Evolutionary conservation across 1,140 invertebrate genomes (phyloP), one percentile per base, ranked within the genome.

Genomic region (Bombus waltoni): DNA sequence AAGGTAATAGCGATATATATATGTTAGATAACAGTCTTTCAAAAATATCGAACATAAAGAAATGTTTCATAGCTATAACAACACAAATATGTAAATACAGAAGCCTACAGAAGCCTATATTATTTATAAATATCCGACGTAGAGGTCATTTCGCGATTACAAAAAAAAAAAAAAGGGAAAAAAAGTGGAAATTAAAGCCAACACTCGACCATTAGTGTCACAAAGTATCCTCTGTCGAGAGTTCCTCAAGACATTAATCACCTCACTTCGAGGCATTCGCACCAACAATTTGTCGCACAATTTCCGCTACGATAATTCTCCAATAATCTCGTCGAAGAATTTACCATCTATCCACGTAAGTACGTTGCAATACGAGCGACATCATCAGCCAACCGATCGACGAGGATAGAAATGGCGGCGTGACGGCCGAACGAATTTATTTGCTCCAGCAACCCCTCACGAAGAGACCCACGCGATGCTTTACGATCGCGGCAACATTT

Each of bases 391-490:
- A 25, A 42, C 18, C 76, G 40, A 66, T 76, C 18, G 22, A 9
- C 59, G 35, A 47, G 38, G 22, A 35, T 57, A 66, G 74, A 75
- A 73, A 44, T 32, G n/a, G 47, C 44, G 22, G 35, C 44, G 35
- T 47, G 15, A 44, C 68, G 42, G 35, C 15, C 62, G 47, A 65
- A 59, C 25, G 80, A 25, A 86, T 86, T 83, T 86, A 76, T 86
- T 76, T 86, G 77, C 40, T 28, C 77, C 22, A 42, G 62, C 74
- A 53, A 83, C 74, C 62, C 72, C 44, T 71, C 74, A 28, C 57
- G 68, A 57, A 76, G 25, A 81, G 84, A 90, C 89, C 87, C 85
- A 88, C 89, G 89, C 85, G 75, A 87, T 87, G 87, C 78, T 87
- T 87, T 90, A 89, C 74, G 87, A 86, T 86, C 84, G 68, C 75